A percentile compares a stretch with the other conserved stretches of the same genome.
Evolutionary conservation across 2,113 vertebrate genomes (phyloP).

Genomic region (Albula goreensis): DNA sequence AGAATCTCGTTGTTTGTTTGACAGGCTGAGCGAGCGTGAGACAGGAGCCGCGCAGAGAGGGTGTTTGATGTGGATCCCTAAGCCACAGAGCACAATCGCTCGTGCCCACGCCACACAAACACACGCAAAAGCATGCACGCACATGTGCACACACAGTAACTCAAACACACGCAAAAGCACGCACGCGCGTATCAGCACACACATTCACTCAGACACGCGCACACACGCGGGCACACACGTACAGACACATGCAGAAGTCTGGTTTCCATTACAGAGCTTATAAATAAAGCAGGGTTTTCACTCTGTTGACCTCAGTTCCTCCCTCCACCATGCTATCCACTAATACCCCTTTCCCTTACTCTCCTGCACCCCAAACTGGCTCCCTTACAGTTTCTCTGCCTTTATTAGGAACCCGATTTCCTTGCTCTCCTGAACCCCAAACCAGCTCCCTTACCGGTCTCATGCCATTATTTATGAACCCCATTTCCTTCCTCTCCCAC

Average conservation of each 20-base stretch:
- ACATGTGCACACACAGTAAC: background rate
- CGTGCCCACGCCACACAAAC: no score
- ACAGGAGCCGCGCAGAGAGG: no score
- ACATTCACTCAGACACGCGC: background rate
- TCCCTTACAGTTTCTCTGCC: no score
- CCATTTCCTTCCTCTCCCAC: no score
- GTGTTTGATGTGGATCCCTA: no score
- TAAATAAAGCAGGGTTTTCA: background rate
- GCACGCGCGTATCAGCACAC: no score
- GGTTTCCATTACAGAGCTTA: background rate
- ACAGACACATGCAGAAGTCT: constrained; percentile 18
- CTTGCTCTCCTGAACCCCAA: background rate
- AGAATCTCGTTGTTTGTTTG: no score
- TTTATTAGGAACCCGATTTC: no score
- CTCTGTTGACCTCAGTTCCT: background rate
- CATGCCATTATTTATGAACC: background rate
- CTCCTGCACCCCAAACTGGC: no score
- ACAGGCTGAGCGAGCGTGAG: no score
- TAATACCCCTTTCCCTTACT: background rate
- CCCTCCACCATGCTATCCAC: background rate
- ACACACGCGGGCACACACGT: background rate
- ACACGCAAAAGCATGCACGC: no score
- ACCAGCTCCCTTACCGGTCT: background rate
- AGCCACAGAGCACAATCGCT: no score
- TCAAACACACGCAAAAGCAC: background rate